Base-by-base conservation (phyloP, 35 echinoderm and acorn worm species). In the Strongylocentrotus purpuratus region DNA sequence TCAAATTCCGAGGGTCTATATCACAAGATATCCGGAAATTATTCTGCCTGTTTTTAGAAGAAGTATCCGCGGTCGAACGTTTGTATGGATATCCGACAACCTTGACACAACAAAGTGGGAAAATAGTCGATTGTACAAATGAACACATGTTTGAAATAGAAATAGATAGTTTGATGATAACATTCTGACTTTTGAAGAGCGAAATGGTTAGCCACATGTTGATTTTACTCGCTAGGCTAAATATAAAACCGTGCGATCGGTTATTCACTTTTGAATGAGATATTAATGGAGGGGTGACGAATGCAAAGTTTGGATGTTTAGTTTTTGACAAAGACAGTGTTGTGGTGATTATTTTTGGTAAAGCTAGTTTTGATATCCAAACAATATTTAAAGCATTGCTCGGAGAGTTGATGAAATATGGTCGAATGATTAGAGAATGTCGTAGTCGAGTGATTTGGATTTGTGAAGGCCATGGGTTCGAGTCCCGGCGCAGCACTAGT, bases 11-110 rank as follows among this genome's bases (percentile, higher is more conserved):
- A 78, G 65, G 65, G 65, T 78, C 10, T 52, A 70, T 78, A n/a
- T 78, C 65, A 78, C 65, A 78, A 78, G 20, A n/a, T 78, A 78
- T 78, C 65, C 22, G 65, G 65, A 78, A 78, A 78, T 78, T n/a
- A n/a, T 78, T 2, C 4, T 78, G 65, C 4, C 65, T 78, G 65
- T n/a, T 28, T 78, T n/a, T 31, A 25, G 20, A 41, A 41, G 35
- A 78, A 78, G 28, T 78, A 78, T 28, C 65, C 65, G 65, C 65
- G 65, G 65, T 78, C 28, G 65, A n/a, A 22, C 20, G 28, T 78
- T 15, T 78, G 25, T 22, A 78, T 78, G 65, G 65, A 78, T 78
- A 78, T 78, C 65, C 65, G 65, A 78, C 7, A 78, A 18, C 65
- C 65, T n/a, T 78, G 65, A n/a, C 65, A 78, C 65, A 78, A n/a